Percentiles rank a stretch among this genome's conserved stretches.
phyloP scores from a whole-genome alignment of 2,113 vertebrate genomes.

The Hystrix cristata region DNA sequence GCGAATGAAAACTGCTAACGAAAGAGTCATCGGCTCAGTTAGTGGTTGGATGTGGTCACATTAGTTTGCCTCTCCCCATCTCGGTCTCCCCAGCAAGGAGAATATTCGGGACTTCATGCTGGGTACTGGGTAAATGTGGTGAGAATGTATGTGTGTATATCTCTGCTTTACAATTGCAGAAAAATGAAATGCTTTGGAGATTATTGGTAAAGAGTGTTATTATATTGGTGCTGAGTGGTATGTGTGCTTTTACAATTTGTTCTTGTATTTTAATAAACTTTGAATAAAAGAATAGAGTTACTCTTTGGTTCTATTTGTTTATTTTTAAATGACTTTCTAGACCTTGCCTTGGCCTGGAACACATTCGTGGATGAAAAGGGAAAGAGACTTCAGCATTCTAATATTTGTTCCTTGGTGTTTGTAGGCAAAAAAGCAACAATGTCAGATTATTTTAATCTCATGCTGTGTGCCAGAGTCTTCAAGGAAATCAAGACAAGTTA shows the following conservation, averaged over 20 bases:
- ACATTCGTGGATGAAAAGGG: conserved; percentile 72
- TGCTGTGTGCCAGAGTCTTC: conserved; percentile 73
- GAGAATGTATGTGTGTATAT: conserved; percentile 83
- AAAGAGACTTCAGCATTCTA: conserved; percentile 78
- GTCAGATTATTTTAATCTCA: conserved; percentile 80
- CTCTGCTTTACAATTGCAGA: conserved; percentile 87
- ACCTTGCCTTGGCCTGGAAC: conserved; percentile 55
- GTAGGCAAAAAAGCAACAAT: conserved; percentile 59
- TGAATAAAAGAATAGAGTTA: conserved; percentile 84
- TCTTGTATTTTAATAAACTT: conserved; percentile 89
- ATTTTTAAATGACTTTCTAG: conserved; percentile 74
- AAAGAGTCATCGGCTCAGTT: conserved; percentile 90
- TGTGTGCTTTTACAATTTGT: conserved; percentile 88
- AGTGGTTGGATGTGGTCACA: conserved; percentile 89
- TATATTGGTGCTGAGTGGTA: conserved; percentile 89
- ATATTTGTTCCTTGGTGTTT: conserved; percentile 78
- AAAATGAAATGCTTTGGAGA: conserved; percentile 84
- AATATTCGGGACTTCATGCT: conserved; percentile 71
- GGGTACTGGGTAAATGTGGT: conserved; percentile 75
- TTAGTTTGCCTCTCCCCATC: conserved; percentile 78
- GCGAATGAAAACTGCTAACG: conserved; percentile 89
- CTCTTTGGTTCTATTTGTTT: conserved; percentile 82
- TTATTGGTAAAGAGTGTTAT: conserved; percentile 87
- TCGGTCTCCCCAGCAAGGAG: conserved; percentile 76
- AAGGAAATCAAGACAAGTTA: conserved; percentile 79